These are phyloP conservation scores for Anoplolepis gracilipes DNA, from an alignment of 1,140 invertebrate species.

Conservation along the genomic window DNA sequence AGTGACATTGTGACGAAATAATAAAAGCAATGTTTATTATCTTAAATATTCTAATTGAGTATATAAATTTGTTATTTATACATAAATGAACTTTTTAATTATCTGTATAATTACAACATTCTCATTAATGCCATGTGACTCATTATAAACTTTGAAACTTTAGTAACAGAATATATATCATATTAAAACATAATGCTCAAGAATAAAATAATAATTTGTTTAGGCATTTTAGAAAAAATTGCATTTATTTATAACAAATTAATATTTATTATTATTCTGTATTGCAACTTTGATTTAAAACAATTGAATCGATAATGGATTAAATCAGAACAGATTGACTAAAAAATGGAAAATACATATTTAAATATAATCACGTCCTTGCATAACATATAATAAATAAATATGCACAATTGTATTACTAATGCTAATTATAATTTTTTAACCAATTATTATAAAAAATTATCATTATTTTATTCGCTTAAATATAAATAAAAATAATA, in stretches of 20 bases:
- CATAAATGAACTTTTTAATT: no score
- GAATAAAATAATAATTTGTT: constrained; percentile 7
- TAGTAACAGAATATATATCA: not conserved
- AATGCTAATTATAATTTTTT: not conserved
- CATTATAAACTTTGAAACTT: constrained; percentile 23
- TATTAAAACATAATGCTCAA: not conserved
- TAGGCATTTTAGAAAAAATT: not conserved
- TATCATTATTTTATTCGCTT: not conserved
- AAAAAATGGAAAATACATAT: not conserved
- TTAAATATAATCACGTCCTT: not conserved
- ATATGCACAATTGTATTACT: not conserved
- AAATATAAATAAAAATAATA: not conserved
- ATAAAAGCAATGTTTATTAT: no score
- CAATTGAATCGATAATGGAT: no score
- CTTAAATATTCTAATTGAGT: no score
- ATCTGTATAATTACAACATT: no score
- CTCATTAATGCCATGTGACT: constrained; percentile 5
- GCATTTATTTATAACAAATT: not conserved
- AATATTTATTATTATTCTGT: not conserved
- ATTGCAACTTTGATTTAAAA: no score
- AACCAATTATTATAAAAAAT: not conserved
- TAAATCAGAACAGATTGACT: no score
- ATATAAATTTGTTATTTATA: no score
- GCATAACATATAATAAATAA: not conserved
- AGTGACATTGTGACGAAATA: no score